These are phyloP conservation scores for Lampris incognitus DNA, from an alignment of 2,113 vertebrate species.

Conservation along the genomic window DNA sequence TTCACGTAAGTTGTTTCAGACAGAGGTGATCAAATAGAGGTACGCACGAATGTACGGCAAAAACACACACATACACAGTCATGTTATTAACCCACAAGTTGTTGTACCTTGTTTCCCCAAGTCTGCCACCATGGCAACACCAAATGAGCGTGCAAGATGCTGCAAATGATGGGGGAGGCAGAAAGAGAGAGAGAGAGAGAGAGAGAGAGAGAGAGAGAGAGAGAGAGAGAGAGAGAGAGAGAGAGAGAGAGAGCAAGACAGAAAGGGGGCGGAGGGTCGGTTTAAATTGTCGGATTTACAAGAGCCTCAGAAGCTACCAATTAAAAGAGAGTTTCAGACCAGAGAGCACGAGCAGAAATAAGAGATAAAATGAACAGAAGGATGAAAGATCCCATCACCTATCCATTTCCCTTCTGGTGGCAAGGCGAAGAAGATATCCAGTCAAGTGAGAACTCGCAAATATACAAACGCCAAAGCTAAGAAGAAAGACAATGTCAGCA, in stretches of 20 bases:
- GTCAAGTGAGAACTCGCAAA: conserved; percentile 48
- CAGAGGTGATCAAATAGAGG: background rate
- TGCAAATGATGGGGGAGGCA: conserved; percentile 16
- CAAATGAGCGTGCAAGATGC: conserved; percentile 9
- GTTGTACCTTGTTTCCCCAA: background rate
- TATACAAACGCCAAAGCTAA: conserved; percentile 36
- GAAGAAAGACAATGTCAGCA: conserved; percentile 58
- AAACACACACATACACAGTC: background rate
- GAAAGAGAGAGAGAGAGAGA: background rate
- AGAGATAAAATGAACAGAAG: conserved; percentile 14
- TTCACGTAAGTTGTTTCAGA: no score
- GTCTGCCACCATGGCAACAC: conserved; percentile 14
- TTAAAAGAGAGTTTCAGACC: conserved; percentile 17
- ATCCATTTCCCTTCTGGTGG: conserved; percentile 41
- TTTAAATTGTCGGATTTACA: conserved; percentile 27
- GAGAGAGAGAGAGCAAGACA: background rate
- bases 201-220: background rate
- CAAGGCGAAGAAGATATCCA: conserved; percentile 47
- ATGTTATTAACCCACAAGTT: background rate
- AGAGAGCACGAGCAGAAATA: conserved; percentile 16
- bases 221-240: background rate
- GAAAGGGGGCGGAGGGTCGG: background rate
- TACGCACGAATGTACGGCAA: background rate
- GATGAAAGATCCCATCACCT: conserved; percentile 45
- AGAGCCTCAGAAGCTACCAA: conserved; percentile 32